A percentile compares a stretch with the other conserved stretches of the same genome.
phyloP scores from a whole-genome alignment of 2,113 vertebrate genomes.

The Australoheros scitulus region DNA sequence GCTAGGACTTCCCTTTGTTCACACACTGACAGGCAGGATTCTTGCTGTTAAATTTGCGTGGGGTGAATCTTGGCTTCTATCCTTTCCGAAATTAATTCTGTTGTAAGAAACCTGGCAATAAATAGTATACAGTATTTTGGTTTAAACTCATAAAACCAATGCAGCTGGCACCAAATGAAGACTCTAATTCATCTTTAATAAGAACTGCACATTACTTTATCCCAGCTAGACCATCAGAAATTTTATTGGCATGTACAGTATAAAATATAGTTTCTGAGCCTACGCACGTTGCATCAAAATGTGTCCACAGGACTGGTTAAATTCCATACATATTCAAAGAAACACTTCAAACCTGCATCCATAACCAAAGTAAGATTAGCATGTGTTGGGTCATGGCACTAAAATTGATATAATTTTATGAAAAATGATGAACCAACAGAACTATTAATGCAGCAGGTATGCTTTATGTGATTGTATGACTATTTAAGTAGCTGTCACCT shows the following conservation, averaged over 20 bases:
- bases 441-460: constrained; percentile 30
- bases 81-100: background rate
- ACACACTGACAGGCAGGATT: background rate
- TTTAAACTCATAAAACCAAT: background rate
- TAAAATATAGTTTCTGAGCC: background rate
- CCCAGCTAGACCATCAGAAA: background rate
- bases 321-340: background rate
- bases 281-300: background rate
- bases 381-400: background rate
- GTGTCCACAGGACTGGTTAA: background rate
- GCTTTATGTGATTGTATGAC: constrained; percentile 64
- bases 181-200: background rate
- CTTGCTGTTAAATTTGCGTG: background rate
- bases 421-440: constrained; percentile 17
- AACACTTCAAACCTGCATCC: background rate
- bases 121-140: accelerated
- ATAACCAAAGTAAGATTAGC: background rate
- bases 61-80: background rate
- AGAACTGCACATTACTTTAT: background rate
- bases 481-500: constrained; percentile 68
- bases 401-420: constrained; percentile 3
- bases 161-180: background rate
- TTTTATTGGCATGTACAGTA: background rate
- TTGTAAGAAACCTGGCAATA: background rate
- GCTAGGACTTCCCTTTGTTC: background rate